Evolutionary conservation across 1,140 invertebrate species (phyloP), one percentile per base, ranked within the genome.

Genomic region (Tetramorium simillimum): DNA sequence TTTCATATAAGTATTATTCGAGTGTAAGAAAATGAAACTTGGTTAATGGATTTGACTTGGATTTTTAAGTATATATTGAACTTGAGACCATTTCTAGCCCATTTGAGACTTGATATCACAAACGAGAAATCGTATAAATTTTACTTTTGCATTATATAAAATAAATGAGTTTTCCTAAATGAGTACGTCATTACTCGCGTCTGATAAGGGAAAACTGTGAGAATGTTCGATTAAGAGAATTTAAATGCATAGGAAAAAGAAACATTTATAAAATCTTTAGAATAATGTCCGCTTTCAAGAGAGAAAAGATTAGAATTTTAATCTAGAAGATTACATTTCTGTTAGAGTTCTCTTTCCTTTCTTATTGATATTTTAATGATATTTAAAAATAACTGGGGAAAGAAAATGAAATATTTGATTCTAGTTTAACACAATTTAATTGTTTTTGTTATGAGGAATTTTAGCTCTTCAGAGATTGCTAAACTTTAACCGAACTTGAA

Each of bases 51-150:
- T 33, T 33, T 33, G 33, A 33, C 33, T 4, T 0, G 33, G 3
- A 33, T 33, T 33, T 33, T 33, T 33, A 33, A 33, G 33, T 4
- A 0, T 33, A 33, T 33, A 33, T 33, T 33, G 33, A 33, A 33
- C 0, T 33, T 33, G 33, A 33, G 28, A 33, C 33, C 28, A 2
- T 4, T 3, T 33, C 0, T 33, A 33, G 3, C 9, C 37, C n/a
- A 37, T 49, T 53, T 53, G 18, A 67, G 37, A 82, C 43, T 82
- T 56, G 24, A 73, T 43, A 28, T 3, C 18, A 14, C 28, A 58
- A 82, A 51, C 18, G 40, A 46, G 40, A 73, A 24, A 46, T 70
- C 24, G 37, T 81, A 70, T 14, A 21, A 43, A 40, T 70, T 56
- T 70, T 21, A 18, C 10, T 40, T 28, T 33, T 6, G 21, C 16